Evolutionary conservation across 2,888 invertebrate genomes (phyloP), one percentile per base, ranked within the genome.

Genomic region (Himalopsyche anomala): DNA sequence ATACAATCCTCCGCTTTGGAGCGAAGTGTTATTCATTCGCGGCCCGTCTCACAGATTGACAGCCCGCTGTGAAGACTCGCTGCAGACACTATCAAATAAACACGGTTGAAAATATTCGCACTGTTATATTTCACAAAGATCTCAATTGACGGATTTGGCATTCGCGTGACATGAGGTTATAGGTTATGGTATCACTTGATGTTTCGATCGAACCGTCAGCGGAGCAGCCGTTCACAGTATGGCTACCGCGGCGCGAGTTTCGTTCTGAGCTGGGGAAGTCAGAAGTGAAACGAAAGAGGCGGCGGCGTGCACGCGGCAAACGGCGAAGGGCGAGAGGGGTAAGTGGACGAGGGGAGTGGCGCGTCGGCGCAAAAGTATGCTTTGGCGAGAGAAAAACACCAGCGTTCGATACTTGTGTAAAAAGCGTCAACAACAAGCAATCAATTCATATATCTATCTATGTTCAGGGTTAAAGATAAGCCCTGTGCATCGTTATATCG

Each of bases 1-100:
- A 93, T 87, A 87, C 86, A 87, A 84, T 84, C 87, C 87, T 82
- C 87, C 88, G 87, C 87, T 86, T 80, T 88, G 87, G 80, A 87
- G 88, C 87, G 87, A 86, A 81, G 87, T 84, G 87, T 85, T 84
- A 87, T 85, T 87, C 88, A 88, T 87, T 84, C 88, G 88, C 86
- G 85, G 85, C 86, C 69, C 79, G 80, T 85, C 87, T 62, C 82
- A 81, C 45, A 80, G 80, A 54, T 42, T 80, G 80, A 80, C 80
- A 80, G 84, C 17, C 80, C 84, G 84, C 84, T 81, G 40, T 28
- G 19, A 45, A 45, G 40, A 36, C 40, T 51, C 56, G 28, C 55
- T 28, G 38, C 40, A 12, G 69, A 55, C 62, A 56, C 38, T 36
- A 56, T 17, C 42, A 38, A 62, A 83, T 38, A 38, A 38, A 55